Evolutionary conservation across 2,113 vertebrate species (phyloP).

Genomic region (Ammodytes marinus): DNA sequence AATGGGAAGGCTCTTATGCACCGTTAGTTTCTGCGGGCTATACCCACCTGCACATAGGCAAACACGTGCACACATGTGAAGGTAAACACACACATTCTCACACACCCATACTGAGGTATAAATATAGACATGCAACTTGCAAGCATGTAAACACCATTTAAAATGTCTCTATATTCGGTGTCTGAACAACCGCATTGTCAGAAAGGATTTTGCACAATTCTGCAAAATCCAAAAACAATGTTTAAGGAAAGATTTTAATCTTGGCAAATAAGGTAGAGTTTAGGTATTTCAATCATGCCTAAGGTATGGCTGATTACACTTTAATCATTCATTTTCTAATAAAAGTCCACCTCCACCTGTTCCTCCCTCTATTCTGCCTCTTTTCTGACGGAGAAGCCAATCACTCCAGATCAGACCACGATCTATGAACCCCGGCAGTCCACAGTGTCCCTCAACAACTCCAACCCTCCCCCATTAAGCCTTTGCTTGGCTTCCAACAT

Average conservation of each 20-base stretch:
- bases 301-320: neutral
- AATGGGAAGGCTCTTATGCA: slow-evolving; percentile 19
- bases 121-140: neutral
- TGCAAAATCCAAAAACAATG: neutral
- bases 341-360: slow-evolving; percentile 1
- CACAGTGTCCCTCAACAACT: slow-evolving; percentile 26
- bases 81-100: neutral
- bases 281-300: neutral
- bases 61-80: neutral
- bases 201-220: neutral
- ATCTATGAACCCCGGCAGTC: slow-evolving; percentile 39
- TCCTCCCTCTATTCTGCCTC: neutral
- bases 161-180: neutral
- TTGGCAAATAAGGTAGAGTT: neutral
- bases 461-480: slow-evolving; percentile 42
- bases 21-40: slow-evolving; percentile 9
- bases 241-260: neutral
- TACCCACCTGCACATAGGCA: slow-evolving; percentile 12
- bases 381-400: slow-evolving; percentile 13
- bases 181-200: neutral
- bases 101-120: neutral
- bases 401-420: slow-evolving; percentile 57
- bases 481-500: slow-evolving; percentile 19
- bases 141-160: neutral
- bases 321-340: neutral